phyloP scores from a whole-genome alignment of 2,888 invertebrate species.

The Itoplectis maculator region DNA sequence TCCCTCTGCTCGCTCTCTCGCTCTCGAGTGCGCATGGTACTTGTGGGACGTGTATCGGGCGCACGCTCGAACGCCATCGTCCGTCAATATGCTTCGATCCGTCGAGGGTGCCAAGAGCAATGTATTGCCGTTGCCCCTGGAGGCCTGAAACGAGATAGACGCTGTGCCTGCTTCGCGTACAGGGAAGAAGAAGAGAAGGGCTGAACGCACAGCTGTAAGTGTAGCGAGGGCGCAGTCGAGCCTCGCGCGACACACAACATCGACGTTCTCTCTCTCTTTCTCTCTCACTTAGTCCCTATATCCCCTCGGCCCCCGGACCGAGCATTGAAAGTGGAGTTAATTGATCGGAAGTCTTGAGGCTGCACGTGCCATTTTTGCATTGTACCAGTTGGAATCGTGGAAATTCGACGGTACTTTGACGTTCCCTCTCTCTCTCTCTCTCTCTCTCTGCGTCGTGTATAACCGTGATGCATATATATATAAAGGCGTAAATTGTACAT shows the following conservation, averaged over 20 bases:
- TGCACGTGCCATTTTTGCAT: constrained; percentile 81
- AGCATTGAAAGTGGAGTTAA: constrained; percentile 82
- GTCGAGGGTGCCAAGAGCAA: constrained; percentile 73
- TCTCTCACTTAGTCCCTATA: too few species aligned
- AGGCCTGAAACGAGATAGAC: constrained; percentile 33
- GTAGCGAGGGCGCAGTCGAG: constrained; percentile 44
- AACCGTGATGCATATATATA: not conserved
- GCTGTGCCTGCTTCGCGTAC: not conserved
- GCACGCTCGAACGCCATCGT: constrained; percentile 78
- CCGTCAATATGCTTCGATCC: constrained; percentile 82
- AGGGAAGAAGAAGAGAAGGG: constrained; percentile 17
- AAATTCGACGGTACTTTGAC: constrained; percentile 69
- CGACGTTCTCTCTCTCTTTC: constrained; percentile 34
- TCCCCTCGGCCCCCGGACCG: constrained; percentile 41
- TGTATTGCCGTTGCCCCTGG: constrained; percentile 64
- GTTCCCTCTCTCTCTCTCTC: constrained; percentile 29
- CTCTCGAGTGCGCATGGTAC: constrained; percentile 54
- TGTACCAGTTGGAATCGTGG: constrained; percentile 67
- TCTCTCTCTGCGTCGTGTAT: not conserved
- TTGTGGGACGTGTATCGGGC: constrained; percentile 75
- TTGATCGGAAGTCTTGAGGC: constrained; percentile 84
- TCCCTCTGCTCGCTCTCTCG: constrained; percentile 58
- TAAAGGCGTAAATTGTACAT: constrained; percentile 35
- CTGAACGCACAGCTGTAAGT: constrained; percentile 11
- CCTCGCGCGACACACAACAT: constrained; percentile 14